A percentile compares a stretch with the other conserved stretches of the same genome.
These are phyloP conservation scores for Sebastes trivittatus DNA, from an alignment of 2,797 vertebrate species.

Conservation along the genomic window DNA sequence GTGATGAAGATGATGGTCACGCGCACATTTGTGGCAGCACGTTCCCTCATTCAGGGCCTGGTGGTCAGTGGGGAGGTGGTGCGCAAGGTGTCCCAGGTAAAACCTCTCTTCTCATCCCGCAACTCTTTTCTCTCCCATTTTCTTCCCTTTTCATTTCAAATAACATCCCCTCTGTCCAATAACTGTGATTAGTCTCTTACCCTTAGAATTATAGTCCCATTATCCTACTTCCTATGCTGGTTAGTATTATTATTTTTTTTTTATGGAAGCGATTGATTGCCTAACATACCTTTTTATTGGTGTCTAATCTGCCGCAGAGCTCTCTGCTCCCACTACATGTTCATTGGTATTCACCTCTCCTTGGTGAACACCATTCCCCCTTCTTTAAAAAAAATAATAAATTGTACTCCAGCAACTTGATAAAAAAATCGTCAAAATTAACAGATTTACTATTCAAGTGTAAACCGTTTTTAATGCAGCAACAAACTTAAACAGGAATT, in stretches of 20 bases:
- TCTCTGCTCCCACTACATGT: neutral
- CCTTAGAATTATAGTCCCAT: neutral
- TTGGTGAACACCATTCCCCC: neutral
- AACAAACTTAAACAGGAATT: too few species aligned
- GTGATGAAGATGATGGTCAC: conserved; percentile 88
- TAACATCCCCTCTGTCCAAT: neutral
- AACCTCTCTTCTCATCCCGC: neutral
- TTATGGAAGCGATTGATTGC: conserved; percentile 2
- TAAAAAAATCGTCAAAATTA: neutral
- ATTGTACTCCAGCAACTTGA: too few species aligned
- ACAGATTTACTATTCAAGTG: too few species aligned
- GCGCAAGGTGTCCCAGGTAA: conserved; percentile 93
- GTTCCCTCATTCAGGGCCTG: conserved; percentile 91
- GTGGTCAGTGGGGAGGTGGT: conserved; percentile 88
- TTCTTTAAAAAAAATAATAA: neutral
- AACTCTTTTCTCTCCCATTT: neutral
- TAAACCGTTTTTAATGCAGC: too few species aligned
- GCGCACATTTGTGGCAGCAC: conserved; percentile 88
- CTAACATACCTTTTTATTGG: conserved; percentile 5
- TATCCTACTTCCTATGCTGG: neutral
- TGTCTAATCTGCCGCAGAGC: neutral
- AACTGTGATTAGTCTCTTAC: neutral
- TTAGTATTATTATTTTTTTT: neutral
- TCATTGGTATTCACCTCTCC: conserved; percentile 32
- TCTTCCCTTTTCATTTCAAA: neutral